Conservation (phyloP, 2,888 invertebrate genomes). For the Dicranocentrus wangi region DNA sequence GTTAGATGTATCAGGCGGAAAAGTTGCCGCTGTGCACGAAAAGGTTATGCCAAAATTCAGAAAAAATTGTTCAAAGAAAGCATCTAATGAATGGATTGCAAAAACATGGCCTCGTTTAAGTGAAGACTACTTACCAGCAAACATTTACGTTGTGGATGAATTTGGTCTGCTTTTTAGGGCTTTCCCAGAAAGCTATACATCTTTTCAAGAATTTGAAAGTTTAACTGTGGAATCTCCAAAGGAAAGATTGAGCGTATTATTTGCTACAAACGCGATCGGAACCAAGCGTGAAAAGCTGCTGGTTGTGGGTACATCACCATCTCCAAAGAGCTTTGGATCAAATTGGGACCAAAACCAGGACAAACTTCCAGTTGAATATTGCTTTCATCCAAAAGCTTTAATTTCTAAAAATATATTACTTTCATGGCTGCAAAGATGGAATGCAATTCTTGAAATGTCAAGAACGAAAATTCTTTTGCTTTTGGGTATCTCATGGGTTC, state of each 20-base stretch:
- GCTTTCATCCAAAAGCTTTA: constrained; percentile 27
- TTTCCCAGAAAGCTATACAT: constrained; percentile 15
- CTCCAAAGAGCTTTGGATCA: constrained; percentile 21
- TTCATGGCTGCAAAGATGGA: constrained; percentile 27
- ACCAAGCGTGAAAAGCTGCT: constrained; percentile 16
- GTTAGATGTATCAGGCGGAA: too few relatives aligned
- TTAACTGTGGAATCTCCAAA: constrained; percentile 14
- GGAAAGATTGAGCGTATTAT: constrained; percentile 27
- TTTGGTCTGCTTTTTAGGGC: constrained; percentile 28
- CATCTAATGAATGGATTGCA: constrained; percentile 18
- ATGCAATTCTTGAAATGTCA: background rate
- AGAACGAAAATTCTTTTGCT: constrained; percentile 27
- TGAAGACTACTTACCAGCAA: constrained; percentile 13
- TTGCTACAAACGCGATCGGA: constrained; percentile 15
- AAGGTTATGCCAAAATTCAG: too few relatives aligned
- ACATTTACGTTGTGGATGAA: constrained; percentile 27
- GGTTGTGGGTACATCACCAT: background rate
- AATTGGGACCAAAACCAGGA: constrained; percentile 23
- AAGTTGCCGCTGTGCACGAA: too few relatives aligned
- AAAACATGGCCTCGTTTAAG: constrained; percentile 16
- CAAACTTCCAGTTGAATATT: constrained; percentile 31
- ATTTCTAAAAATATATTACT: constrained; percentile 15
- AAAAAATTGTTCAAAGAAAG: constrained; percentile 9
- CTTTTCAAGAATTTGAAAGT: constrained; percentile 18
- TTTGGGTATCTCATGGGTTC: background rate